Evolutionary conservation across 2,797 vertebrate species (phyloP).

Genomic region (Sparidentex hasta): DNA sequence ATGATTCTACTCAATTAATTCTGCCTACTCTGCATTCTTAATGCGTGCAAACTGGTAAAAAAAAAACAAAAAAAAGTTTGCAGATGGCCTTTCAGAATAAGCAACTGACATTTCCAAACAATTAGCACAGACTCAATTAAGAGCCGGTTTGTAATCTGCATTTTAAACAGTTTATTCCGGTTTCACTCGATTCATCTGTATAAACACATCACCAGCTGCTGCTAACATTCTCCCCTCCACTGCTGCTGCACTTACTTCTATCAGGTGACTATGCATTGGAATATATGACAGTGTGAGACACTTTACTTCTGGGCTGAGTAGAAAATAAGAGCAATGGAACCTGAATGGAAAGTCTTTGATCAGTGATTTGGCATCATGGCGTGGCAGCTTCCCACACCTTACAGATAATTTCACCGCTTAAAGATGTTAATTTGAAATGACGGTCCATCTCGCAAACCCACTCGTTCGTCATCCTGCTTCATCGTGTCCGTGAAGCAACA

Average conservation of each 20-base stretch:
- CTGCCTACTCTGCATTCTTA: conserved; percentile 7
- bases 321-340: background rate
- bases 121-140: conserved; percentile 46
- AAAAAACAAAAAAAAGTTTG: conserved; percentile 16
- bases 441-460: conserved; percentile 7
- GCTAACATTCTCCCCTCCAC: conserved; percentile 16
- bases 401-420: background rate
- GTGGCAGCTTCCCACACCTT: background rate
- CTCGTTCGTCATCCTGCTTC: conserved; percentile 27
- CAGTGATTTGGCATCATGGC: background rate
- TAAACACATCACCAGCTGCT: conserved; percentile 53
- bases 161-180: conserved; percentile 41
- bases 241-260: conserved; percentile 1
- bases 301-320: conserved; percentile 2
- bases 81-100: conserved; percentile 46
- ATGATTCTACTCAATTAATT: conserved; percentile 27
- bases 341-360: background rate
- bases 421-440: conserved; percentile 24
- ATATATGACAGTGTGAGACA: conserved; percentile 27
- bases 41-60: conserved; percentile 18
- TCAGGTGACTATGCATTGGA: conserved; percentile 11
- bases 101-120: conserved; percentile 23
- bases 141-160: conserved; percentile 43
- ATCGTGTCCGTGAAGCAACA: conserved; percentile 58
- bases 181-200: conserved; percentile 36